Conservation (phyloP, 1,140 invertebrate species). For the Bombus fervidus region DNA sequence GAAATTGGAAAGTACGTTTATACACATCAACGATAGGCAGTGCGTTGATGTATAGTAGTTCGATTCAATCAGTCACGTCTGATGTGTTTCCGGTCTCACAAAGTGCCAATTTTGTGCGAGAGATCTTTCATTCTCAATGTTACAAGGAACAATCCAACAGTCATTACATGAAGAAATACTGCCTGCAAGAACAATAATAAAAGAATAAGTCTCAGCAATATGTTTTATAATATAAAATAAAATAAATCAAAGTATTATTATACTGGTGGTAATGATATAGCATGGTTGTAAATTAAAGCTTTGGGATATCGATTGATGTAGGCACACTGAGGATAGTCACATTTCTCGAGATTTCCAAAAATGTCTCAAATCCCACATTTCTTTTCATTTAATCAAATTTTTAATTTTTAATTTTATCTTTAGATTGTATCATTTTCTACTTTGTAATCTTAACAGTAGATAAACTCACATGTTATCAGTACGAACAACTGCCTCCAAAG, state of each 20-base stretch:
- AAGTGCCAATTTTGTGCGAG: slow-evolving; percentile 9
- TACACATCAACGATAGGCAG: slow-evolving; percentile 38
- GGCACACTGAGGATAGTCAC: too few species aligned
- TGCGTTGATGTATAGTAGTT: slow-evolving; percentile 27
- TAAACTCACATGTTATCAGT: slow-evolving; percentile 73
- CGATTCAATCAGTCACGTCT: neutral
- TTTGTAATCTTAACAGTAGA: neutral
- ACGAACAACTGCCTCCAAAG: slow-evolving; percentile 77
- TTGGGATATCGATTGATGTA: too few species aligned
- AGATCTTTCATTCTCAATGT: slow-evolving; percentile 16
- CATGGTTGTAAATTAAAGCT: too few species aligned
- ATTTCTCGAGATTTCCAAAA: too few species aligned
- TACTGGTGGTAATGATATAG: too few species aligned
- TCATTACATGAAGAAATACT: slow-evolving; percentile 76
- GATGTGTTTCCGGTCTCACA: neutral
- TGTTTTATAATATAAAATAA: too few species aligned
- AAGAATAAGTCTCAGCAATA: neutral
- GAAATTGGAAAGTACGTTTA: slow-evolving; percentile 46
- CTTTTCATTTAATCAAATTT: too few species aligned
- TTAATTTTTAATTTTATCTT: too few species aligned
- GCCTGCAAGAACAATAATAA: slow-evolving; percentile 66
- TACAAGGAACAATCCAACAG: neutral
- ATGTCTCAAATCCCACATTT: too few species aligned
- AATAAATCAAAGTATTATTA: too few species aligned
- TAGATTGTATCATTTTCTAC: neutral